Evolutionary conservation across 2,888 invertebrate species (phyloP).

Genomic region (Polydesmus complanatus): DNA sequence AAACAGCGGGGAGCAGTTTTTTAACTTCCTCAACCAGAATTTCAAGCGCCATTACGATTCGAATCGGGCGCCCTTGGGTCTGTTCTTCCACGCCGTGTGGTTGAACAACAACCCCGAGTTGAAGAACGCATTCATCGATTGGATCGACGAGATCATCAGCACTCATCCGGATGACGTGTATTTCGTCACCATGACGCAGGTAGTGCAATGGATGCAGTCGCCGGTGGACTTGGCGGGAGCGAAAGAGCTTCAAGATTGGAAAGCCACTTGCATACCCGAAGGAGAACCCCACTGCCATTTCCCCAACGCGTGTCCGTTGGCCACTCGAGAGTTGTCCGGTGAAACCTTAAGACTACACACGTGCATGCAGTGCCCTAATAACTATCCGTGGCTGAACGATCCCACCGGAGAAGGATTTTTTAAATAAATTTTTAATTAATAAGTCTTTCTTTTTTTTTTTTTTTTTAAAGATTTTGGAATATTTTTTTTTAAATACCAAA

Average conservation of each 20-base stretch:
- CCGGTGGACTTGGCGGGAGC: slow-evolving; percentile 68
- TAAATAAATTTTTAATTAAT: too few species aligned
- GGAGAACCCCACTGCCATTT: slow-evolving; percentile 71
- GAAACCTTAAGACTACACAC: slow-evolving; percentile 88
- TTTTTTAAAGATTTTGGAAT: too few species aligned
- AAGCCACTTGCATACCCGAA: slow-evolving; percentile 59
- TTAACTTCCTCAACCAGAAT: slow-evolving; percentile 71
- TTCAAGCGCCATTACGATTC: slow-evolving; percentile 85
- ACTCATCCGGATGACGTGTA: slow-evolving; percentile 74
- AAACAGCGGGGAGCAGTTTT: slow-evolving; percentile 83
- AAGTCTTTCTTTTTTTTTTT: too few species aligned
- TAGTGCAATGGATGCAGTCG: slow-evolving; percentile 87
- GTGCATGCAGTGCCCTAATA: slow-evolving; percentile 81
- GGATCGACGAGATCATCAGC: slow-evolving; percentile 79
- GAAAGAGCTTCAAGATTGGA: slow-evolving; percentile 79
- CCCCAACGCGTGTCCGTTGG: slow-evolving; percentile 78
- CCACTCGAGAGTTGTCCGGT: slow-evolving; percentile 83
- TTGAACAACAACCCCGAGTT: slow-evolving; percentile 85
- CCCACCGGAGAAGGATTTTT: slow-evolving; percentile 72
- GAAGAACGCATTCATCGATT: slow-evolving; percentile 77
- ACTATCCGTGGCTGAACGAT: slow-evolving; percentile 89
- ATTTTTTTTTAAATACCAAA: too few species aligned
- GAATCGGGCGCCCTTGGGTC: slow-evolving; percentile 73
- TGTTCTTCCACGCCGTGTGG: slow-evolving; percentile 89
- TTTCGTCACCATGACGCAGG: slow-evolving; percentile 73